Percentiles rank a stretch among this genome's conserved stretches.
Evolutionary conservation across 1,140 invertebrate genomes (phyloP).

Genomic region (Heliconius hewitsoni): DNA sequence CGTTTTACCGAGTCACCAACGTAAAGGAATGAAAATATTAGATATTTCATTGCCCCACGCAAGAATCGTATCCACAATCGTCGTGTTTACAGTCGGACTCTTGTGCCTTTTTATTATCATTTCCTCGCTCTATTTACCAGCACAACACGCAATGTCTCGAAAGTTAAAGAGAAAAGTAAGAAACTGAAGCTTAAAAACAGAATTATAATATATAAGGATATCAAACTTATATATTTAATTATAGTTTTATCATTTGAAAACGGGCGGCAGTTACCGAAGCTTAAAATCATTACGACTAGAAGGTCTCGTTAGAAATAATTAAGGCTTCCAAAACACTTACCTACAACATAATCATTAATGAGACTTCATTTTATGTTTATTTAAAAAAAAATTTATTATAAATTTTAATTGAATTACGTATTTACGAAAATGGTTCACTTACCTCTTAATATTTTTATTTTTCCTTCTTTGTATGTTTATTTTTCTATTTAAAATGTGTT

Average conservation of each 20-base stretch:
- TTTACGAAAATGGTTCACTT: not conserved
- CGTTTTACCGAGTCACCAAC: no score
- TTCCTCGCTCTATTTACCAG: no score
- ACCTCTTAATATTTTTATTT: not conserved
- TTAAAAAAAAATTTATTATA: slow-evolving; percentile 2
- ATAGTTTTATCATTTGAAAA: not conserved
- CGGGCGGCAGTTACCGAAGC: not conserved
- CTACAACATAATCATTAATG: slow-evolving; percentile 16
- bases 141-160: no score
- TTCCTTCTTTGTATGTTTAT: not conserved
- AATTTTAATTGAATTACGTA: slow-evolving; percentile 23
- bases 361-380: slow-evolving; percentile 17
- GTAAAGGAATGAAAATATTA: no score
- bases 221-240: no score
- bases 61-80: no score
- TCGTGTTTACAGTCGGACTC: no score
- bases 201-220: no score
- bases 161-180: no score
- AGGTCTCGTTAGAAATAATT: slow-evolving; percentile 19
- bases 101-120: no score
- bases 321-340: slow-evolving; percentile 18
- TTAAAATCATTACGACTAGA: slow-evolving; percentile 19
- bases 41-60: no score
- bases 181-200: no score
- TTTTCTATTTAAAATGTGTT: not conserved